A percentile compares a stretch with the other conserved stretches of the same genome.
These are phyloP conservation scores for Melanotaenia trifasciata DNA, from an alignment of 2,797 vertebrate species.

Conservation along the genomic window DNA sequence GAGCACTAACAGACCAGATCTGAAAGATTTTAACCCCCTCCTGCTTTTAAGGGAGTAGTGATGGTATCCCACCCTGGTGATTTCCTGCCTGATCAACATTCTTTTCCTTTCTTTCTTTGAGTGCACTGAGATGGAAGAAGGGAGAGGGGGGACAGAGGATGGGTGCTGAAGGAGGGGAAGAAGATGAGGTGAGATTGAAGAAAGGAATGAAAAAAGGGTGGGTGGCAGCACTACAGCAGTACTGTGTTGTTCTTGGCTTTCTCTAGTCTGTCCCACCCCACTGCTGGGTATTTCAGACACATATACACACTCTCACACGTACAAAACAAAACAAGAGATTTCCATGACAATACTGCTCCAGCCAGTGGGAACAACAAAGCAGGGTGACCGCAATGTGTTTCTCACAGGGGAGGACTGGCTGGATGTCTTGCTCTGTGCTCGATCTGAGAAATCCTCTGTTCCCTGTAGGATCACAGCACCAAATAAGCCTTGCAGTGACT, in stretches of 20 bases:
- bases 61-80: conserved; percentile 42
- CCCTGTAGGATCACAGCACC: conserved; percentile 29
- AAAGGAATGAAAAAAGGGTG: conserved; percentile 32
- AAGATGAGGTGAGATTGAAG: conserved; percentile 21
- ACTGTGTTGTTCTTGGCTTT: conserved; percentile 58
- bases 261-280: conserved; percentile 48
- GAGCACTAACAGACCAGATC: conserved; percentile 34
- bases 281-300: conserved; percentile 41
- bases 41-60: conserved; percentile 8
- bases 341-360: conserved; percentile 72
- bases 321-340: conserved; percentile 64
- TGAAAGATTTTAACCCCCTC: conserved; percentile 10
- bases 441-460: conserved; percentile 54
- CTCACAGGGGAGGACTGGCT: conserved; percentile 43
- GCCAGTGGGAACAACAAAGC: conserved; percentile 58
- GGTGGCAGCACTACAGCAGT: conserved; percentile 25
- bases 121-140: conserved; percentile 8
- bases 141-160: conserved; percentile 10
- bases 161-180: conserved; percentile 13
- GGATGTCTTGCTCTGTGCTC: conserved; percentile 4
- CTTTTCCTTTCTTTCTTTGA: conserved; percentile 8
- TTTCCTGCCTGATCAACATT: conserved; percentile 42
- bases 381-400: conserved; percentile 36
- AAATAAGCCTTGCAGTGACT: conserved; percentile 21
- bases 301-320: conserved; percentile 25